Percentiles rank a stretch among this genome's conserved stretches.
Evolutionary conservation across 2,797 vertebrate species (phyloP).

Genomic region (Parauchenoglanis ngamensis): DNA sequence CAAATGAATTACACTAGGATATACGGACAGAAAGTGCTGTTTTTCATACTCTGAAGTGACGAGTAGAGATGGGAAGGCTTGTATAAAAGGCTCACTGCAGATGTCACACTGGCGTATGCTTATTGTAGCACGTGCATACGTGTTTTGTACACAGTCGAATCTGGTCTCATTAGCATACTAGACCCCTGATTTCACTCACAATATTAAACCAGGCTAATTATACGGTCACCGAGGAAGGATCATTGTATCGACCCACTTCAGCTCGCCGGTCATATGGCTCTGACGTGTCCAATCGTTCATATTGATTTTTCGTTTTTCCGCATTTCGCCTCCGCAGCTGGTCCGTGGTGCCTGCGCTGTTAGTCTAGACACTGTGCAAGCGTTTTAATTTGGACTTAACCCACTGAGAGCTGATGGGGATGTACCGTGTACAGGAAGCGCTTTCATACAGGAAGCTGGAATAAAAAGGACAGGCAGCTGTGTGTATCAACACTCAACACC

Average conservation of each 20-base stretch:
- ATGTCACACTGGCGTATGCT: neutral
- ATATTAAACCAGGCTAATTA: slow-evolving; percentile 2
- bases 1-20: neutral
- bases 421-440: slow-evolving; percentile 2
- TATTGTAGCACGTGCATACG: neutral
- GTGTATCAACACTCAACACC: neutral
- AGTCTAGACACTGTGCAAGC: neutral
- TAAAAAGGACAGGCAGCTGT: slow-evolving; percentile 19
- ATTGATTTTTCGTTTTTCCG: slow-evolving; percentile 4
- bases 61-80: neutral
- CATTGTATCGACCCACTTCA: neutral
- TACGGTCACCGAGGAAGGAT: neutral
- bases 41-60: too few species aligned
- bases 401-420: neutral
- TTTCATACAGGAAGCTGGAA: slow-evolving; percentile 9
- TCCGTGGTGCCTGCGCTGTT: too few species aligned
- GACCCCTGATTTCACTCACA: neutral
- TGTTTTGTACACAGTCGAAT: neutral
- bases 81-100: neutral
- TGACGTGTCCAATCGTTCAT: neutral
- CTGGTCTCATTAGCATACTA: neutral
- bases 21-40: neutral
- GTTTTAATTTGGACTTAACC: neutral
- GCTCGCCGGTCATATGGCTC: neutral
- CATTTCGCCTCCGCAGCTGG: neutral